phyloP scores from a whole-genome alignment of 2,113 vertebrate species.

The Ageneiosus marmoratus region DNA sequence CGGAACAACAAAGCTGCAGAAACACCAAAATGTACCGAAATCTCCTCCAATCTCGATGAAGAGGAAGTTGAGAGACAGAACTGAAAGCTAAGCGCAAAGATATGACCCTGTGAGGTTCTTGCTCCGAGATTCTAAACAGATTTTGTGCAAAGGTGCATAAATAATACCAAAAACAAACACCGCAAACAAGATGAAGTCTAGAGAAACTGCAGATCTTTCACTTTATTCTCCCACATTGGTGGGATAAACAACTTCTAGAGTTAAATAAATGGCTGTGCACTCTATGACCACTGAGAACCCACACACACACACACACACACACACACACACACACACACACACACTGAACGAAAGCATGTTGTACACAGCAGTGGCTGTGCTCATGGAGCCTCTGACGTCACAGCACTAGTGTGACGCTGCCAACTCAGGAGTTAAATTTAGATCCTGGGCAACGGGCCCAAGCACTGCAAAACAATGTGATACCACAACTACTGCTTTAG shows the following conservation, averaged over 20 bases:
- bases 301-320: background rate
- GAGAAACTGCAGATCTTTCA: constrained; percentile 28
- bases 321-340: constrained; percentile 5
- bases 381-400: constrained; percentile 57
- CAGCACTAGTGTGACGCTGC: constrained; percentile 51
- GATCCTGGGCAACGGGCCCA: constrained; percentile 57
- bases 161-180: background rate
- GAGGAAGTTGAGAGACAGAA: constrained; percentile 11
- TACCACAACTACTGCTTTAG: constrained; percentile 56
- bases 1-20: background rate
- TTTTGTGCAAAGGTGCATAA: background rate
- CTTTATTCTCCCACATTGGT: constrained; percentile 19
- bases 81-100: background rate
- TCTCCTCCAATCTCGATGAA: background rate
- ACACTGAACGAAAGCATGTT: constrained; percentile 39
- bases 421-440: constrained; percentile 62
- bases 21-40: background rate
- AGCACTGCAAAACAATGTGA: constrained; percentile 59
- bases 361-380: constrained; percentile 49
- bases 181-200: background rate
- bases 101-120: background rate
- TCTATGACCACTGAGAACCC: constrained; percentile 23
- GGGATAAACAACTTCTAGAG: constrained; percentile 36
- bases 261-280: constrained; percentile 44
- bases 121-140: background rate